Base-by-base conservation (phyloP, 2,113 vertebrate species). In the Entosphenus tridentatus region DNA sequence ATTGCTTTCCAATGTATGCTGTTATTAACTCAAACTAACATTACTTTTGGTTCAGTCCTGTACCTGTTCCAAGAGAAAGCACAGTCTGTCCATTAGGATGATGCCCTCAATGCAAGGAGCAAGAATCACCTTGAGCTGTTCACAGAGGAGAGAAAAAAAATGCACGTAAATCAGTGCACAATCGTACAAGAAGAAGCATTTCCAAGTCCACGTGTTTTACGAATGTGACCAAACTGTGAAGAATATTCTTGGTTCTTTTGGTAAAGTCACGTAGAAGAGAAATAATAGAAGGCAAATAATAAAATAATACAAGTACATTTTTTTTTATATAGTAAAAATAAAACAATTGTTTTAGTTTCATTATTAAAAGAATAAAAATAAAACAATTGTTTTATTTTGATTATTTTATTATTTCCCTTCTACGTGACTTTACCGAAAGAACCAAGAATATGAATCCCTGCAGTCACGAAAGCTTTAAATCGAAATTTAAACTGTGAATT, bases 71-170 rank as follows among this genome's bases (percentile, higher is more conserved):
- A 16, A 18, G n/a, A 65, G 18, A 65, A 65, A 65, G 18, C 62
- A 65, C n/a, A 65, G 62, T 65, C 62, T 65, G 62, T 65, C 62
- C 62, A 65, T 16, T 8, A 65, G 62, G 18, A 65, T 65, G 62
- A 65, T n/a, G 62, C 62, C 62, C 18, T 65, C 62, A 65, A 65
- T 11, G 62, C 62, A 65, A 18, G 62, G 62, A 65, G 62, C 62
- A 65, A 65, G 62, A 8, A 65, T 16, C 62, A 65, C 62, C 62
- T 65, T 65, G n/a, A 65, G 62, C 62, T 65, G 62, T n/a, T 9
- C n/a, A 21, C n/a, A 65, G n/a, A 65, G 21, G n/a, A 65, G 62
- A 39, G 39, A 39, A 3, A 39, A 7, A 39, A 6, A 39, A 39
- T 39, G 39, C 39, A 39, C 39, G 5, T 39, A 39, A 39, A 39